Evolutionary conservation across 2,797 vertebrate genomes (phyloP).

Genomic region (Acanthiza pusilla): DNA sequence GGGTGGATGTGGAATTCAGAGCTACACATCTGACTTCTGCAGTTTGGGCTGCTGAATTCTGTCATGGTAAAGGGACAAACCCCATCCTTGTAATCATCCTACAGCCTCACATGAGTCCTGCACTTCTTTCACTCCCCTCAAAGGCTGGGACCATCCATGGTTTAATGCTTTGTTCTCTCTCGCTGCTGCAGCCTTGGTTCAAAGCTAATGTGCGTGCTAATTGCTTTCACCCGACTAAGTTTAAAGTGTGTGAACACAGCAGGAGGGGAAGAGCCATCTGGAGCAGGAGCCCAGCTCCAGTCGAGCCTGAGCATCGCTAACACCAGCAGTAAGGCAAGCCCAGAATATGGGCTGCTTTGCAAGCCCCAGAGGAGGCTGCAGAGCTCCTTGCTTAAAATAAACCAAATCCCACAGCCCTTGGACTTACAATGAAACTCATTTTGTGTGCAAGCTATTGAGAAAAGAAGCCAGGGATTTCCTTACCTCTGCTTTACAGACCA

Average conservation of each 20-base stretch:
- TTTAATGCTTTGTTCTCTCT: background rate
- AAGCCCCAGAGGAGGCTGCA: background rate
- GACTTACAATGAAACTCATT: background rate
- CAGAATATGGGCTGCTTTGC: background rate
- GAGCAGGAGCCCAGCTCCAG: background rate
- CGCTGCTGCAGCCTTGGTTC: background rate
- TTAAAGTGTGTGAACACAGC: background rate
- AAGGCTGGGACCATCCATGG: accelerated
- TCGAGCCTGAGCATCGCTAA: background rate
- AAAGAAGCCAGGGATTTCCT: background rate
- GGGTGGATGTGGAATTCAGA: background rate
- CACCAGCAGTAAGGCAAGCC: background rate
- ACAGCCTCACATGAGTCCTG: background rate
- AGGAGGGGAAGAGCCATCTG: background rate
- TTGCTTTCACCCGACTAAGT: background rate
- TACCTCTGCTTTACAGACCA: background rate
- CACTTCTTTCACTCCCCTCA: background rate
- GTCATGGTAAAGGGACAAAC: background rate
- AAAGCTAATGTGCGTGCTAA: background rate
- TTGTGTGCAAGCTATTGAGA: background rate
- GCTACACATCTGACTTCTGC: background rate
- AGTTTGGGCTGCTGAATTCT: background rate
- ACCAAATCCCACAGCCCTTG: background rate
- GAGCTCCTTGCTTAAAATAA: background rate
- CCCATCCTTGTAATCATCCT: background rate